phyloP scores from a whole-genome alignment of 2,888 invertebrate genomes.

The Cheilosia grossa region DNA sequence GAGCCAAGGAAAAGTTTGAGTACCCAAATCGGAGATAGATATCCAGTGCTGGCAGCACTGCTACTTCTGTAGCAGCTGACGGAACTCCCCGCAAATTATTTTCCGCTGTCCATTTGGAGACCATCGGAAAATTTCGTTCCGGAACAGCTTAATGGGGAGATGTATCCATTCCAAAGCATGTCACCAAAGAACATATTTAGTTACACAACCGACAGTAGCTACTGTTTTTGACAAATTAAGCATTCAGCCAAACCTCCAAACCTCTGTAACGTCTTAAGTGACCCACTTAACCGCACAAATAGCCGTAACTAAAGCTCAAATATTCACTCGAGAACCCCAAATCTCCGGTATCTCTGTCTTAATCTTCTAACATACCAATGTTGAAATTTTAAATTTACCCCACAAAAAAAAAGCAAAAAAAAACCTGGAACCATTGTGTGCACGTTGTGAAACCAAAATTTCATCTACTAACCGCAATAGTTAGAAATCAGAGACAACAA shows the following conservation, averaged over 20 bases:
- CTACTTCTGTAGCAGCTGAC: too few relatives aligned
- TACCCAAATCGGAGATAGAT: too few relatives aligned
- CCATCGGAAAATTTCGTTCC: too few relatives aligned
- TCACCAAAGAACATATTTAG: too few relatives aligned
- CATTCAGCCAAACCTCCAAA: neutral
- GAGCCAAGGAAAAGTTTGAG: too few relatives aligned
- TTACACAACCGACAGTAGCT: too few relatives aligned
- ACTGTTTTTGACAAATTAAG: neutral
- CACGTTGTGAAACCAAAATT: slow-evolving; percentile 31
- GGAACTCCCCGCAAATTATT: too few relatives aligned
- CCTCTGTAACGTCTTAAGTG: neutral
- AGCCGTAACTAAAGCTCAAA: neutral
- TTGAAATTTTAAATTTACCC: slow-evolving; percentile 14
- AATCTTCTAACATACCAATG: neutral
- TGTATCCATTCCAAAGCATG: too few relatives aligned
- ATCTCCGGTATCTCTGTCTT: neutral
- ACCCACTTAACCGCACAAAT: slow-evolving; percentile 3
- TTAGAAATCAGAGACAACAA: neutral
- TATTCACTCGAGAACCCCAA: slow-evolving; percentile 12
- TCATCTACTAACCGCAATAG: slow-evolving; percentile 30
- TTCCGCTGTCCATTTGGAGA: too few relatives aligned
- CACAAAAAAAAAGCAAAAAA: neutral
- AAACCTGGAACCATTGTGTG: neutral
- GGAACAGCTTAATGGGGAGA: too few relatives aligned
- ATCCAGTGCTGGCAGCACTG: too few relatives aligned